Conservation (phyloP, 2,888 invertebrate genomes). For the Hydraecia micacea region DNA sequence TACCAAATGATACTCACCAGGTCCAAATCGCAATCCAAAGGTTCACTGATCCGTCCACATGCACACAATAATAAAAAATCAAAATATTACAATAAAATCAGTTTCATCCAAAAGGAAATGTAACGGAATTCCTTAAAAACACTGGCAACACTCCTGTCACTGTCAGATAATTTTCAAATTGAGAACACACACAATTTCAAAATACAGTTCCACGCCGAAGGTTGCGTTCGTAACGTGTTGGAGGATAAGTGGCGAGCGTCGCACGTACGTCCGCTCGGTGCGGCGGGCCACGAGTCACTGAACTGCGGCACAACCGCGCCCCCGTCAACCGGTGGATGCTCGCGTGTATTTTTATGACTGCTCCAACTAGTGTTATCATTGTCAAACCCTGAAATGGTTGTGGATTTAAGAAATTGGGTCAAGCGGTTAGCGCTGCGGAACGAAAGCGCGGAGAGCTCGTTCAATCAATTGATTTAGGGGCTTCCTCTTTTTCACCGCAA, state of each 20-base stretch:
- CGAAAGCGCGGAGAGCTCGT: conserved; percentile 50
- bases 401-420: conserved; percentile 85
- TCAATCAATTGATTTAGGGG: conserved; percentile 50
- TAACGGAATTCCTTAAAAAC: conserved; percentile 66
- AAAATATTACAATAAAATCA: conserved; percentile 71
- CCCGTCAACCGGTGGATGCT: conserved; percentile 76
- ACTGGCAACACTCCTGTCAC: conserved; percentile 84
- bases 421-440: conserved; percentile 70
- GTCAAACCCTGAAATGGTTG: conserved; percentile 84
- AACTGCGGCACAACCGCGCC: conserved; percentile 82
- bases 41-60: conserved; percentile 84
- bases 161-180: conserved; percentile 78
- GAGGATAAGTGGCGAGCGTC: conserved; percentile 62
- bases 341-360: conserved; percentile 81
- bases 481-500: conserved; percentile 36
- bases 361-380: conserved; percentile 83
- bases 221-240: conserved; percentile 70
- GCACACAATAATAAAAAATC: conserved; percentile 75
- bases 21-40: conserved; percentile 89
- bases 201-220: conserved; percentile 72
- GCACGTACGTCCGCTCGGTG: conserved; percentile 74
- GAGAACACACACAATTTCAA: conserved; percentile 76
- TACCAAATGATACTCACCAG: conserved; percentile 77
- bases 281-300: conserved; percentile 86
- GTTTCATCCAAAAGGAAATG: conserved; percentile 65